Percentiles rank a stretch among this genome's conserved stretches.
phyloP scores from a whole-genome alignment of 2,113 vertebrate species.

The Spheniscus mendiculus region DNA sequence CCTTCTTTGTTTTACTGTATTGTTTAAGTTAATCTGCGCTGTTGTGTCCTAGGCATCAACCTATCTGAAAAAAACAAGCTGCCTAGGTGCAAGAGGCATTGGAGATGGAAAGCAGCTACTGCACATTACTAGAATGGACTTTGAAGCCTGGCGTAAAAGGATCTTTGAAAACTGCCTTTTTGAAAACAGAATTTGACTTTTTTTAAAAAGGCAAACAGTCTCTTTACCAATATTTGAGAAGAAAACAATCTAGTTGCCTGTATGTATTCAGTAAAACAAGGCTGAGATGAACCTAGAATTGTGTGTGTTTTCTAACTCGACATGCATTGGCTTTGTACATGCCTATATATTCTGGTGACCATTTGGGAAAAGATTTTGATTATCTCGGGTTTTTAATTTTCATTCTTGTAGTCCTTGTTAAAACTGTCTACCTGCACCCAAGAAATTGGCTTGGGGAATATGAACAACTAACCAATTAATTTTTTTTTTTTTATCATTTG shows the following conservation, averaged over 20 bases:
- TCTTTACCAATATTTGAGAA: neutral
- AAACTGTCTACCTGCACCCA: neutral
- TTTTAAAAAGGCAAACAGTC: neutral
- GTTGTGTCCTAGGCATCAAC: neutral
- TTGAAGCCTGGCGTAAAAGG: neutral
- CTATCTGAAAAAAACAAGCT: neutral
- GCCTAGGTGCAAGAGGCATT: neutral
- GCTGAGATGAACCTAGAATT: neutral
- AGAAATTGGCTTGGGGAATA: neutral
- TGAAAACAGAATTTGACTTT: neutral
- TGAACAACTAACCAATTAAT: neutral
- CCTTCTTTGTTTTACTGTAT: neutral
- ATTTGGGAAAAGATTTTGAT: neutral
- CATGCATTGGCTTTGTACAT: neutral
- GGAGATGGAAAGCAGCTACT: neutral
- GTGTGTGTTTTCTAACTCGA: neutral
- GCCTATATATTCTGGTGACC: neutral
- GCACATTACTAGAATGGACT: neutral
- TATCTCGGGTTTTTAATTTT: neutral
- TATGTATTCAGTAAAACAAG: neutral
- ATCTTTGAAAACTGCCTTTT: neutral
- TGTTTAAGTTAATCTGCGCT: neutral
- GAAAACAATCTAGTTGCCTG: neutral
- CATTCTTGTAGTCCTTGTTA: neutral
- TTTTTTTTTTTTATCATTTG: neutral